Conservation (phyloP, 2,113 vertebrate genomes). For the Dicrurus megarhynchus region DNA sequence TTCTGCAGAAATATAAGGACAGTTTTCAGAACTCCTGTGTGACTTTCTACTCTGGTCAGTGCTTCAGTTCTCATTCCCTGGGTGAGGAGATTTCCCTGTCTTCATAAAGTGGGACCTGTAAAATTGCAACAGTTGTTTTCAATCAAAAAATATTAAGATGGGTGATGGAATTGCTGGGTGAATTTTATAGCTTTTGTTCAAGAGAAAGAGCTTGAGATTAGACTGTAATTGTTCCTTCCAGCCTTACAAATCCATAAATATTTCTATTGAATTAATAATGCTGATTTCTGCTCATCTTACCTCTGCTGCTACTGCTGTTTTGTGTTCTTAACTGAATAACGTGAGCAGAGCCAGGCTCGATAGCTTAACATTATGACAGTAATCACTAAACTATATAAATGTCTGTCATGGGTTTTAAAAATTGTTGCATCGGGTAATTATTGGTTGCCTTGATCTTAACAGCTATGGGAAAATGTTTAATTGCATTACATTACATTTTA, state of each 20-base stretch:
- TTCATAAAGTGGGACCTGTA: not conserved
- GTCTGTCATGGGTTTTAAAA: slow-evolving; percentile 14
- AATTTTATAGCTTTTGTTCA: not conserved
- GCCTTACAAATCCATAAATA: slow-evolving; percentile 11
- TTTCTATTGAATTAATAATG: slow-evolving; percentile 45
- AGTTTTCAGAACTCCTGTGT: not conserved
- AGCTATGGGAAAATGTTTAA: slow-evolving; percentile 60
- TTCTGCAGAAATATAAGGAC: not conserved
- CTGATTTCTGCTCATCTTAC: slow-evolving; percentile 33
- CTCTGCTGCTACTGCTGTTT: not conserved
- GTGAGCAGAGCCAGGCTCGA: not conserved
- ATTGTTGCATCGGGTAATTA: slow-evolving; percentile 45
- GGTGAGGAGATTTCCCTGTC: not conserved
- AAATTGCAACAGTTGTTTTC: not conserved
- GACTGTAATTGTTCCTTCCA: not conserved
- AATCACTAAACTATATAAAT: slow-evolving; percentile 38
- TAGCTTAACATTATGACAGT: slow-evolving; percentile 36
- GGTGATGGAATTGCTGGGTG: not conserved
- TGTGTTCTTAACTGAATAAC: not conserved
- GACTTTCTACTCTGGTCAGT: not conserved
- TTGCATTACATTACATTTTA: slow-evolving; percentile 55
- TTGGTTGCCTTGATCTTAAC: slow-evolving; percentile 56
- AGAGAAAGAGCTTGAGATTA: not conserved
- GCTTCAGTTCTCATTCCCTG: not conserved
- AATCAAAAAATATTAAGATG: not conserved